These are phyloP conservation scores for Lasioglossum marginatum DNA, from an alignment of 2,888 invertebrate species.

Conservation along the genomic window DNA sequence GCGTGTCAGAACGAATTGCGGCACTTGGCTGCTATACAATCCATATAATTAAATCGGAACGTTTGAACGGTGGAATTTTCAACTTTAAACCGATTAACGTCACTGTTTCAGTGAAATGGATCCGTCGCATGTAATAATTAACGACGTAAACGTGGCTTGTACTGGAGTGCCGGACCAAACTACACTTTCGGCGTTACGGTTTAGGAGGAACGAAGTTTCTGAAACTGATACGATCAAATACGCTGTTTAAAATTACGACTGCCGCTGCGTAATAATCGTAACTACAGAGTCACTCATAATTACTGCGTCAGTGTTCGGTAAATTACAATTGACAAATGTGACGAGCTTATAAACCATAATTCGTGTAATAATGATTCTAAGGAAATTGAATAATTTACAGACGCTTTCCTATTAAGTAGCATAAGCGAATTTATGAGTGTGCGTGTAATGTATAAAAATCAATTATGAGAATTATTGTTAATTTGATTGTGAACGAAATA, in stretches of 20 bases:
- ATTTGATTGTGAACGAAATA: no score
- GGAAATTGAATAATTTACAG: background rate
- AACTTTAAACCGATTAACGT: background rate
- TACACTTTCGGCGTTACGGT: background rate
- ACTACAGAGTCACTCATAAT: background rate
- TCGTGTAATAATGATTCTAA: background rate
- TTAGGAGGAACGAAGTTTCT: background rate
- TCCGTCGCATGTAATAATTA: constrained; percentile 25
- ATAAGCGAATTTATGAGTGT: no score
- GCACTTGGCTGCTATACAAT: no score
- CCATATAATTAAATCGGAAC: background rate
- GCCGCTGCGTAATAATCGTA: background rate
- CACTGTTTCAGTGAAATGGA: background rate
- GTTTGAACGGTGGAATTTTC: background rate
- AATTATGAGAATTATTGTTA: no score
- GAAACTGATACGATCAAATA: background rate
- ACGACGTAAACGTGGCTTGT: background rate
- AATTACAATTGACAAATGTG: background rate
- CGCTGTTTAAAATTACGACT: background rate
- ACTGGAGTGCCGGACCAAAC: background rate
- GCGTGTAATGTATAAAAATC: no score
- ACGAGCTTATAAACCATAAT: background rate
- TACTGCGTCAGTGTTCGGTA: background rate
- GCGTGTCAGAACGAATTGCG: background rate
- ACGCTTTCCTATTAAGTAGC: background rate